Conservation (phyloP, 2,113 vertebrate species). For the Peromyscus californicus region DNA sequence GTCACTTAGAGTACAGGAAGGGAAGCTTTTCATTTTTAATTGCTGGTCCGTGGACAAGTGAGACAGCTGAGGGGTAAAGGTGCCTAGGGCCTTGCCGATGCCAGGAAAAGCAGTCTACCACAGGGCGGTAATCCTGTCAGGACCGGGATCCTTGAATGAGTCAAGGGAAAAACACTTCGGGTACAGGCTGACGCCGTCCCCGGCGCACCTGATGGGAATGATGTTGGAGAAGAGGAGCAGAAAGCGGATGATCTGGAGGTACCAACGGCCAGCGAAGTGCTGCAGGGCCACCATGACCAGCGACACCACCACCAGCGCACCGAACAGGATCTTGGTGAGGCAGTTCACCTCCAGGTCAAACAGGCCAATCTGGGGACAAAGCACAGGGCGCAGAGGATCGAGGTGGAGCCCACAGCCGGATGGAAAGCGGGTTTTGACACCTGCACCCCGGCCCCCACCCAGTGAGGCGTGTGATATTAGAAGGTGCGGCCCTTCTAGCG, state of each 20-base stretch:
- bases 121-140: not conserved
- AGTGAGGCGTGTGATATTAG: accelerated
- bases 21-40: not conserved
- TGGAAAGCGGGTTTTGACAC: accelerated
- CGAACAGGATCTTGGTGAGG: conserved; percentile 98
- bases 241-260: conserved; percentile 98
- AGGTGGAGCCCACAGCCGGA: accelerated
- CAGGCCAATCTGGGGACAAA: conserved; percentile 92
- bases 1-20: not conserved
- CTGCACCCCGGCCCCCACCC: accelerated
- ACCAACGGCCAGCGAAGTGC: conserved; percentile 98
- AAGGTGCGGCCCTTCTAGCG: accelerated
- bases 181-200: accelerated
- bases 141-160: accelerated
- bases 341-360: conserved; percentile 99
- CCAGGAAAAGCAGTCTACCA: too few species aligned
- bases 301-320: conserved; percentile 95
- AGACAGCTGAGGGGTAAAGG: not conserved
- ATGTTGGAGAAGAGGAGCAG: conserved; percentile 98
- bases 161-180: accelerated
- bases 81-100: not conserved
- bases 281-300: conserved; percentile 99
- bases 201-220: conserved; percentile 95
- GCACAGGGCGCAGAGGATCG: accelerated
- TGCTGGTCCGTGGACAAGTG: not conserved